Evolutionary conservation across 2,888 invertebrate species (phyloP).

Genomic region (Odontothrips loti): DNA sequence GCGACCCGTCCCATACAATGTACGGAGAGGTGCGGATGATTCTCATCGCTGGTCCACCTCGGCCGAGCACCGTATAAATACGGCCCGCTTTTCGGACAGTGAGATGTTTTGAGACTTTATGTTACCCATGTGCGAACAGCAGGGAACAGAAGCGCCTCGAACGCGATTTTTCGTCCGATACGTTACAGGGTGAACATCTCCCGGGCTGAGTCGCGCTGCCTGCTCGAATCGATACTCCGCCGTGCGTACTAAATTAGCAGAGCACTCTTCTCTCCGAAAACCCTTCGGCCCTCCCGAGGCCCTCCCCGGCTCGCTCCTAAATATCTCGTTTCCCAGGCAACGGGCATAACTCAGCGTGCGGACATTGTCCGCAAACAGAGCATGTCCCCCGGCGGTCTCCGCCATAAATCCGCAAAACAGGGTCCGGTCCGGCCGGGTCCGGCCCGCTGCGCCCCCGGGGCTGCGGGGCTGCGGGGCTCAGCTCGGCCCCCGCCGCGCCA

Average conservation of each 20-base stretch:
- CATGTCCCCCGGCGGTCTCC: conserved; percentile 14
- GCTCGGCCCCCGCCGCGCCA: not conserved
- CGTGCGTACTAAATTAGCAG: too few species aligned
- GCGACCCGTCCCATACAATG: not conserved
- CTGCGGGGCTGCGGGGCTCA: not conserved
- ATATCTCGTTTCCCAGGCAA: conserved; percentile 1
- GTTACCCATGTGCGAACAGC: too few species aligned
- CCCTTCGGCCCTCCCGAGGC: not conserved
- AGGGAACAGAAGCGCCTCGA: too few species aligned
- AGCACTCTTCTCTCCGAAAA: not conserved
- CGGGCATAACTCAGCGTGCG: conserved; percentile 1
- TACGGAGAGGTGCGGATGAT: not conserved
- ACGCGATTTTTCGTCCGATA: not conserved
- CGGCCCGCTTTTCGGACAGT: not conserved
- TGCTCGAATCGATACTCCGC: not conserved
- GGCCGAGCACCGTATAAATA: not conserved
- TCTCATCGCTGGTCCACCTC: not conserved
- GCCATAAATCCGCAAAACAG: not conserved
- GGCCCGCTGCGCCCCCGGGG: conserved; percentile 4
- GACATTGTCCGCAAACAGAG: conserved; percentile 13
- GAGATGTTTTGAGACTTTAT: too few species aligned
- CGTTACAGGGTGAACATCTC: too few species aligned
- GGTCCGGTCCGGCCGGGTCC: not conserved
- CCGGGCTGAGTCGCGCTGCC: not conserved
- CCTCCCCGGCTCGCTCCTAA: not conserved